Evolutionary conservation across 2,888 invertebrate species (phyloP), one percentile per base, ranked within the genome.

Genomic region (Erebia ligea): DNA sequence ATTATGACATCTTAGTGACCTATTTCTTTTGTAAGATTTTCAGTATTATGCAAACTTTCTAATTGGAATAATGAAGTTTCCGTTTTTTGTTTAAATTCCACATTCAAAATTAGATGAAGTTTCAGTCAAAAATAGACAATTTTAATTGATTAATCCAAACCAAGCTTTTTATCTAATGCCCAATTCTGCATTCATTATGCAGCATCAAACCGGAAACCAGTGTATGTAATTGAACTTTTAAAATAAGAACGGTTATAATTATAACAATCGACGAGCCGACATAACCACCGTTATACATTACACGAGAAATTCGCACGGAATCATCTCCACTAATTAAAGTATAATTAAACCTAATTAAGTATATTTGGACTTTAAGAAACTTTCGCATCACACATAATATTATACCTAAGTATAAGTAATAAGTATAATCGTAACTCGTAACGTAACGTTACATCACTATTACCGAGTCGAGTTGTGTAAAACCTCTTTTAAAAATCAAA

Each of bases 371-470:
- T 69, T 67, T 59, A 72, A 62, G 76, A 76, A 77, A 75, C 74
- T 75, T 69, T 70, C 76, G 65, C 70, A 67, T 74, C 70, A 72
- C 74, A 52, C 62, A 52, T 61, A 52, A 69, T 69, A 74, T 70
- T 68, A 71, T 40, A 40, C 34, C 17, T 17, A 48, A 62, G 62
- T 62, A 62, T 13, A 62, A 62, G 19, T 62, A 62, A 48, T 48
- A 48, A 5, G 19, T 62, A 15, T 21, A 48, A 62, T 45, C 62
- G 48, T 48, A 48, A 62, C 48, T 67, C 61, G 58, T 64, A 71
- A 65, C 68, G 69, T 58, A 56, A 63, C 73, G 77, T 83, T 81
- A 80, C 81, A 81, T 82, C 82, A 84, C 77, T 75, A 68, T 62
- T 54, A 68, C 67, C 67, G 57, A 68, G 69, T 69, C 79, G 76